Evolutionary conservation across 2,113 vertebrate genomes (phyloP), one percentile per base, ranked within the genome.

Genomic region (Bubalus kerabau): DNA sequence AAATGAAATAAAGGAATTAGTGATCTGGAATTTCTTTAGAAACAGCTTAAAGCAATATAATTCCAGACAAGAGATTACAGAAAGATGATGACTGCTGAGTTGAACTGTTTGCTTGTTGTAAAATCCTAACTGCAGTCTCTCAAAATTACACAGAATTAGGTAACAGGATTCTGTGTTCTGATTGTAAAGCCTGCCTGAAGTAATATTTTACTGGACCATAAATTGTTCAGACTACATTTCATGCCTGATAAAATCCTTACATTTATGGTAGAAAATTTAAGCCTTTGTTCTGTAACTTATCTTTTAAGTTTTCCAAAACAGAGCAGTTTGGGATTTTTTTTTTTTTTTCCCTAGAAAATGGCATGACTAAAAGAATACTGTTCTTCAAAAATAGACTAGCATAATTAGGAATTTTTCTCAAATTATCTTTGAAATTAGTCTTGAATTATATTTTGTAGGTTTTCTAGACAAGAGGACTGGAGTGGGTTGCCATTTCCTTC

Each of bases 171-270:
- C 76, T 97, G 4, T 50, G 6, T 97, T 97, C 64, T 86, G 84
- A 90, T 93, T 96, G 40, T 96, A 92, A 97, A 97, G 52, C 1
- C 76, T 92, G 59, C 91, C 85, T 95, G 28, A 93, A 97, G 76
- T 83, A 82, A 89, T 96, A 93, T 97, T 95, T 97, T 93, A 80
- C 59, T 80, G 56, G 32, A 81, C 86, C 0, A 0, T 94, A 97
- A 96, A 97, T 94, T 62, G 26, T 94, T 97, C 95, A 97, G 90
- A 93, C 36, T 98, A 50, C 50, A 97, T 97, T 95, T 96, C 91
- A 97, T 96, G 74, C 85, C 64, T 97, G 82, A 95, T 97, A 94
- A 97, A 98, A 94, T 80, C 24, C 60, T 96, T 85, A 95, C 64
- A 94, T 93, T 96, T 95, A 87, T 74, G 30, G 46, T 52, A 71